Evolutionary conservation across 2,888 invertebrate genomes (phyloP).

Genomic region (Cyclophora punctaria): DNA sequence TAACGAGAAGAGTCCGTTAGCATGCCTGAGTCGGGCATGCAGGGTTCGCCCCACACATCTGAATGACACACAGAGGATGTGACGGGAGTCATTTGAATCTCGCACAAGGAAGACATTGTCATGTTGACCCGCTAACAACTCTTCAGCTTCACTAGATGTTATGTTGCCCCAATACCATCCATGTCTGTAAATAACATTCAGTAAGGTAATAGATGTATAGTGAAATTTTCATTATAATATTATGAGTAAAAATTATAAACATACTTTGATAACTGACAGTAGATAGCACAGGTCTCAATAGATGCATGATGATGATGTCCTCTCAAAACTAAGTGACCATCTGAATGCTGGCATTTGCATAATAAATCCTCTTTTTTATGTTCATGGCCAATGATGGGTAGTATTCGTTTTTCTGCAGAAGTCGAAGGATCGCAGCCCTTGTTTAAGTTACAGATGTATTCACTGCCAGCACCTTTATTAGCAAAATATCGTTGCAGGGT

Average conservation of each 20-base stretch:
- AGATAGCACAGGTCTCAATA: conserved; percentile 64
- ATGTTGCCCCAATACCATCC: conserved; percentile 88
- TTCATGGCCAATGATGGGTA: conserved; percentile 31
- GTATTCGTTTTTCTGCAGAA: conserved; percentile 41
- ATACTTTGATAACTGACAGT: conserved; percentile 67
- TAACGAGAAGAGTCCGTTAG: conserved; percentile 79
- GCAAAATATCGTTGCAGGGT: conserved; percentile 64
- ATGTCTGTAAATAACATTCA: conserved; percentile 47
- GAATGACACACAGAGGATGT: conserved; percentile 83
- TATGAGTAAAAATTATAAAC: conserved; percentile 13
- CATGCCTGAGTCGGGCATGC: conserved; percentile 83
- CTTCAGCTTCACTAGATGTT: conserved; percentile 81
- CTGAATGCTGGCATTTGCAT: conserved; percentile 59
- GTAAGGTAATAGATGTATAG: background rate
- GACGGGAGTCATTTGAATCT: conserved; percentile 81
- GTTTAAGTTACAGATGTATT: conserved; percentile 46
- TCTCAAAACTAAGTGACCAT: conserved; percentile 59
- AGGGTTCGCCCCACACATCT: conserved; percentile 80
- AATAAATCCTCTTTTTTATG: conserved; percentile 41
- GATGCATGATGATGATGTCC: conserved; percentile 65
- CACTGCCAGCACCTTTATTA: conserved; percentile 45
- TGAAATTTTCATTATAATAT: background rate
- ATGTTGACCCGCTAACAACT: conserved; percentile 78
- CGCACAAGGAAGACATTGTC: conserved; percentile 85
- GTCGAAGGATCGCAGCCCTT: conserved; percentile 48